Base-by-base conservation (phyloP, 2,888 invertebrate genomes). In the Epinotia demarniana region DNA sequence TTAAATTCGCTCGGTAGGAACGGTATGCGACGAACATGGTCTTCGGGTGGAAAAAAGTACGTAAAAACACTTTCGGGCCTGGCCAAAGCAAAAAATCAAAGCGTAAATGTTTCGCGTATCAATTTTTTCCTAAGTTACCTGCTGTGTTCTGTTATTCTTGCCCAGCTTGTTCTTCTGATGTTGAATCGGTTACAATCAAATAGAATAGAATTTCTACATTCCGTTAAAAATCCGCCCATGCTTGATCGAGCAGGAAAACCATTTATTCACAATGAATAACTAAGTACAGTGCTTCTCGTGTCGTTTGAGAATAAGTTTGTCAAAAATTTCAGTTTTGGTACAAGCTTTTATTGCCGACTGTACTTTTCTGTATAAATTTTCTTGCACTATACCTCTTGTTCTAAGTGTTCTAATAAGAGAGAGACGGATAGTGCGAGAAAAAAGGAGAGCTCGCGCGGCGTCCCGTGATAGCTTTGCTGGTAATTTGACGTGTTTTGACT, bases 131-230 rank as follows among this genome's bases (percentile, higher is more conserved):
- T 5, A 6, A 27, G 23, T 11, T 13, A 61, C 11, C 23, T 11
- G n/a, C 12, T 39, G 49, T n/a, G 53, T 6, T 53, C 16, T 53
- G 67, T 55, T 67, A 58, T 68, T 55, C 0, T 33, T 39, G 16
- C 3, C 8, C 13, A 27, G 16, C 49, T 16, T 23, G 19, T 13
- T 23, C 53, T 64, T 53, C 9, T 27, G 16, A 66, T 23, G 16
- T 13, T 2, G 39, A 39, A 53, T 33, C 16, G 2, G 68, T 19
- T 43, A 23, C 9, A n/a, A 67, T 23, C 57, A 39, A 33, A 19
- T 39, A 33, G 58, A 57, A 58, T 18, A 18, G 16, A 57, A 68
- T 69, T 57, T 57, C 68, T 46, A 13, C 23, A 23, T 58, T 68
- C 16, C 18, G 3, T 8, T 9, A 12, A 39, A 23, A 69, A 46